These are phyloP conservation scores for Chloroceryle inda DNA, from an alignment of 2,797 vertebrate species.

Conservation along the genomic window DNA sequence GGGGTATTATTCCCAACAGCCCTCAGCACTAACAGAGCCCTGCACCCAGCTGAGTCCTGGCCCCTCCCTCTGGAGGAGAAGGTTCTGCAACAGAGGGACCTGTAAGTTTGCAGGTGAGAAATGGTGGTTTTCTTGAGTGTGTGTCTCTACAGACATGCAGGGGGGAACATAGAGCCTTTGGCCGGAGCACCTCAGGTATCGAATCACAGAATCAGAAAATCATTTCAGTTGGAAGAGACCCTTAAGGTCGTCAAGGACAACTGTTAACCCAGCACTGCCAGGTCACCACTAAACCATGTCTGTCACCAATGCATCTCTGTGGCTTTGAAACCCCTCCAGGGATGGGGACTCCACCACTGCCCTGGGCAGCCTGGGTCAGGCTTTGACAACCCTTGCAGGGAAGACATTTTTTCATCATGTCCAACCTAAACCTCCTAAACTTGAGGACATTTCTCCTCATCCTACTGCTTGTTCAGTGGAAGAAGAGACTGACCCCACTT, in stretches of 20 bases:
- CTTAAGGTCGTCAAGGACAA: background rate
- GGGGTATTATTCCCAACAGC: background rate
- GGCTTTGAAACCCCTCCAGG: no score
- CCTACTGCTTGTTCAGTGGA: no score
- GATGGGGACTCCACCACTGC: no score
- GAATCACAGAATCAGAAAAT: background rate
- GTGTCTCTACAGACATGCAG: fast-evolving
- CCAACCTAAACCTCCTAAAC: no score
- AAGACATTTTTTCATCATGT: no score
- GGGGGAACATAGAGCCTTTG: background rate
- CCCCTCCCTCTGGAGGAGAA: background rate
- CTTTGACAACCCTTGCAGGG: no score
- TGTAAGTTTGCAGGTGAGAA: background rate
- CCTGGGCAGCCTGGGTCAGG: no score
- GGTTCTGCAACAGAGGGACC: background rate
- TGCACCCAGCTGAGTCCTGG: background rate
- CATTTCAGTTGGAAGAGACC: background rate
- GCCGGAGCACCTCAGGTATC: background rate
- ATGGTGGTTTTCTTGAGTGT: background rate
- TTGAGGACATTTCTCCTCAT: no score
- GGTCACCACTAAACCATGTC: background rate
- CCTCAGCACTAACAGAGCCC: background rate
- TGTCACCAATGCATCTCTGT: no score
- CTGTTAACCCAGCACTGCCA: background rate
- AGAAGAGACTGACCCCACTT: no score